Percentiles rank a stretch among this genome's conserved stretches.
Evolutionary conservation across 2,113 vertebrate genomes (phyloP).

Genomic region (Pterocles burchelli): DNA sequence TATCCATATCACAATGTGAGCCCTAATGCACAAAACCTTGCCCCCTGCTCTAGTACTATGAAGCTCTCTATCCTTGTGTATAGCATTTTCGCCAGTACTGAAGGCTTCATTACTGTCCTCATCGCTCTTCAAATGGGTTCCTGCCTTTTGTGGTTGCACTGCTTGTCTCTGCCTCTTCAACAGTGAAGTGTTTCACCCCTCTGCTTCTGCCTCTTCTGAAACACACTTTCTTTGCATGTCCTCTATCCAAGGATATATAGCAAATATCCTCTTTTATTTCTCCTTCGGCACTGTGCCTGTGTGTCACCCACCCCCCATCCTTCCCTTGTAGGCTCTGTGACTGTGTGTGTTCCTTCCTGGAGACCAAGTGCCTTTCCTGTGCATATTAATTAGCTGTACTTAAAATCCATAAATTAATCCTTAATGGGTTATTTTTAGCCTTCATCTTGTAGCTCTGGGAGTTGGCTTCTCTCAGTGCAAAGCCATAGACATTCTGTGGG

Average conservation of each 20-base stretch:
- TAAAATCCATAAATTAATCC: constrained; percentile 35
- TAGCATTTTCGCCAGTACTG: background rate
- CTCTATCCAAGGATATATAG: background rate
- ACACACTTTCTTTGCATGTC: background rate
- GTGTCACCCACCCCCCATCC: fast-evolving
- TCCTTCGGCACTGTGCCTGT: background rate
- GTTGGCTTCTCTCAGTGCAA: background rate
- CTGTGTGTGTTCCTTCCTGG: background rate
- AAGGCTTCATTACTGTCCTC: background rate
- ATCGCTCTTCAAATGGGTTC: background rate
- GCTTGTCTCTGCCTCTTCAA: background rate
- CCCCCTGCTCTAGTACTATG: background rate
- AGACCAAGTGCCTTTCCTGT: background rate
- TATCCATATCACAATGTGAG: fast-evolving
- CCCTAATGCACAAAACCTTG: background rate
- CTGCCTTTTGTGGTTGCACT: background rate
- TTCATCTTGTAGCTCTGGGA: background rate
- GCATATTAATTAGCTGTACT: constrained; percentile 37
- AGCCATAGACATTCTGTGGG: background rate
- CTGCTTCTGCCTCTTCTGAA: background rate
- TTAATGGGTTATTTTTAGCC: constrained; percentile 45
- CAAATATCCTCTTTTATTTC: background rate
- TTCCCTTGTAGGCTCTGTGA: background rate
- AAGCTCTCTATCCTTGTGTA: no score
- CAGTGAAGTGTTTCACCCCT: background rate